phyloP scores from a whole-genome alignment of 2,888 invertebrate genomes.

The Epinotia brunnichana region DNA sequence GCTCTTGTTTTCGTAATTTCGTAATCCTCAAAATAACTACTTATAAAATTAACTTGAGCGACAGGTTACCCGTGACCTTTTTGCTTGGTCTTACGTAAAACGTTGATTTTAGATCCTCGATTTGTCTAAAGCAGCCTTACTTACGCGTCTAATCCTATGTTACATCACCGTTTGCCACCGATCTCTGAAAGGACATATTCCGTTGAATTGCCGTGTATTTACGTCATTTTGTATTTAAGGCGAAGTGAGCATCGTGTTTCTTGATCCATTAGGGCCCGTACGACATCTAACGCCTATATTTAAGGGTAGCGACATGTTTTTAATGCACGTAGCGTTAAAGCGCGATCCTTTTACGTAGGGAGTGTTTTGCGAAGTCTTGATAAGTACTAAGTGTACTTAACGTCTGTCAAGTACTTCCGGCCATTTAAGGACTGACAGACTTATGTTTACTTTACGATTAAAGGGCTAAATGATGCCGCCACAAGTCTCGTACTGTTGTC shows the following conservation, averaged over 20 bases:
- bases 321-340: neutral
- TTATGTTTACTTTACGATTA: no score
- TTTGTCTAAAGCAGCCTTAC: conserved; percentile 17
- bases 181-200: neutral
- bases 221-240: neutral
- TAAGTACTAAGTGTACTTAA: neutral
- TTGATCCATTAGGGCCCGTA: conserved; percentile 23
- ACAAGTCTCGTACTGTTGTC: no score
- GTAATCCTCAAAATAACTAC: no score
- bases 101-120: conserved; percentile 9
- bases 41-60: no score
- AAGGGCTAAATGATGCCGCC: no score
- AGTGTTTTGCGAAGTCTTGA: neutral
- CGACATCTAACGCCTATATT: conserved; percentile 27
- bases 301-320: conserved; percentile 4
- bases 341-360: neutral
- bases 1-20: no score
- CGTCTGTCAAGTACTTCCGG: no score
- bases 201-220: neutral
- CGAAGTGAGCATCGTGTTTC: conserved; percentile 4
- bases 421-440: no score
- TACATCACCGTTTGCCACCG: neutral
- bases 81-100: neutral
- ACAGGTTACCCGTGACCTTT: neutral
- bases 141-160: conserved; percentile 22